Conservation (phyloP, 2,888 invertebrate genomes). For the Epinotia nisella region DNA sequence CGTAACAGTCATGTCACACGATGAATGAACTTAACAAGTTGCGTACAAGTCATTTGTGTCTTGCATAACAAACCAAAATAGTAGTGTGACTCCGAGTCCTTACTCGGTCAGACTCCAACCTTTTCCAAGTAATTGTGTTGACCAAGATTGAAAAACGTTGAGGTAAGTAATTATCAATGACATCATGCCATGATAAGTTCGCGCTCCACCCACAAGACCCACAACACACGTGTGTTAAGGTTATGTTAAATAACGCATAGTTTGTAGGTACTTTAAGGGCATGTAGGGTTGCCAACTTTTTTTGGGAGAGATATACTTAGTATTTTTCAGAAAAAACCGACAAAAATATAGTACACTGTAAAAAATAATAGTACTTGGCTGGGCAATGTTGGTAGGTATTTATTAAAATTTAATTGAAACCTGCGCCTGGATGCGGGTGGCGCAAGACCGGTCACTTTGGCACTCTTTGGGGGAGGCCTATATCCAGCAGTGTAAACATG, state of each 20-base stretch:
- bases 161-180: constrained; percentile 69
- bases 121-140: constrained; percentile 58
- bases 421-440: no score
- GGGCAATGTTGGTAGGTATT: no score
- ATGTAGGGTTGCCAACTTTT: no score
- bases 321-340: no score
- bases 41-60: constrained; percentile 62
- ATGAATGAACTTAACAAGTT: constrained; percentile 64
- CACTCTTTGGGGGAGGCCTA: no score
- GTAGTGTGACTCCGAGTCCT: constrained; percentile 65
- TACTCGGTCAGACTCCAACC: constrained; percentile 49
- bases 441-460: no score
- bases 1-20: constrained; percentile 52
- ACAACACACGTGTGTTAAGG: constrained; percentile 73
- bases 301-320: no score
- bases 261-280: neutral
- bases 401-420: no score
- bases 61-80: constrained; percentile 66
- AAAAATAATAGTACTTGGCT: no score
- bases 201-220: constrained; percentile 78
- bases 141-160: constrained; percentile 66
- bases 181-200: constrained; percentile 75
- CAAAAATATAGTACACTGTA: no score
- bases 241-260: constrained; percentile 46
- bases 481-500: no score